phyloP scores from a whole-genome alignment of 1,140 invertebrate genomes.

The Ericerus pela region DNA sequence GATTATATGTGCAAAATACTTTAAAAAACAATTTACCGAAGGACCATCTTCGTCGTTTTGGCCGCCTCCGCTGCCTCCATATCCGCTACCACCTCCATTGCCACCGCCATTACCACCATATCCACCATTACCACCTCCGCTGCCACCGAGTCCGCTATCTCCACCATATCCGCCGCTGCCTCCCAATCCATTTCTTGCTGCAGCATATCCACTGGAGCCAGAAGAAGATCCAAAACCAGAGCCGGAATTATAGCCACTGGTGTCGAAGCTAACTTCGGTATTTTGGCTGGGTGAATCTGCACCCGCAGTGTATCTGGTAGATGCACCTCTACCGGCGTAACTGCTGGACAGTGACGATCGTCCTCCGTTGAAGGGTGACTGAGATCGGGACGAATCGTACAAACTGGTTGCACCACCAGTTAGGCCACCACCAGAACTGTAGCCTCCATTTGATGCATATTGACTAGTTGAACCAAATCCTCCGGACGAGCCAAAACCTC shows the following conservation, averaged over 20 bases:
- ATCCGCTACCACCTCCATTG: neutral
- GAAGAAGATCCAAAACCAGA: neutral
- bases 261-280: neutral
- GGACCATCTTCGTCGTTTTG: neutral
- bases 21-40: slow-evolving; percentile 1
- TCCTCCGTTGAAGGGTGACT: neutral
- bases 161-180: neutral
- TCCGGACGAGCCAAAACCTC: neutral
- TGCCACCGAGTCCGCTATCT: neutral
- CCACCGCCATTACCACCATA: slow-evolving; percentile 2
- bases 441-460: neutral
- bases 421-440: neutral
- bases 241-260: neutral
- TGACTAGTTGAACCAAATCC: neutral
- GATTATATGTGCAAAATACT: too few species aligned
- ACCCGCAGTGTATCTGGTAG: neutral
- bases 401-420: neutral
- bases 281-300: neutral
- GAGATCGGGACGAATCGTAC: slow-evolving; percentile 3
- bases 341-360: neutral
- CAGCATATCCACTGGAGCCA: neutral
- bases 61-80: neutral
- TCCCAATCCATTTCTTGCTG: neutral
- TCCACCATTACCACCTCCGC: neutral
- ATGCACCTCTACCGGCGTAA: neutral